Base-by-base conservation (phyloP, 2,888 invertebrate species). In the Habroteleia sp. region DNA sequence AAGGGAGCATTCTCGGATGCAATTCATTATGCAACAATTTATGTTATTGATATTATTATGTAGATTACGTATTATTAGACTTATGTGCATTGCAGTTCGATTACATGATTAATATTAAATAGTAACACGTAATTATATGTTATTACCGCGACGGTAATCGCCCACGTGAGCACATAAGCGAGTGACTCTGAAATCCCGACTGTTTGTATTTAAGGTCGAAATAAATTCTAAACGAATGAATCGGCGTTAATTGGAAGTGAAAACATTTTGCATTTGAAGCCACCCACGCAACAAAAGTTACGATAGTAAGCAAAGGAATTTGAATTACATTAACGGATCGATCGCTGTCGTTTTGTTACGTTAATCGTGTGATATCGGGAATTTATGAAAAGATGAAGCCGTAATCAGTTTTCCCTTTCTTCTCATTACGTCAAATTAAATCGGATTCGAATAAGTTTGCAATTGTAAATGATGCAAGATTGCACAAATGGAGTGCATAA, bases 331-430 rank as follows among this genome's bases (percentile, higher is more conserved):
- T 52, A 71, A 54, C 46, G 52, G 10, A 46, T 54, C 68, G 63
- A 74, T 63, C 68, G 74, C 27, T 20, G 56, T 68, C 60, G 54
- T 71, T 75, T 41, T 65, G 46, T 75, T 71, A 75, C 60, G 56
- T 42, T 58, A 74, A 74, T 69, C 60, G 65, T 60, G 65, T 75
- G 52, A 71, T 60, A 65, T 31, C 39, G 46, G 44, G 46, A 60
- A 75, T 71, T 75, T 35, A 42, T 62, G 10, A 62, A 60, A 60
- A 35, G 60, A 33, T 60, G 50, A 33, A 33, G 33, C 16, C 33
- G 42, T 66, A 60, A 74, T 63, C 52, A 29, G 41, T 39, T 48
- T 66, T 66, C 46, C 48, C 8, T 25, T 46, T 54, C 20, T 62
- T 74, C 42, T 13, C 27, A 20, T 1, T 46, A 1, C 33, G 42